Evolutionary conservation across 2,888 invertebrate genomes (phyloP), one percentile per base, ranked within the genome.

Genomic region (Clostera curtula): DNA sequence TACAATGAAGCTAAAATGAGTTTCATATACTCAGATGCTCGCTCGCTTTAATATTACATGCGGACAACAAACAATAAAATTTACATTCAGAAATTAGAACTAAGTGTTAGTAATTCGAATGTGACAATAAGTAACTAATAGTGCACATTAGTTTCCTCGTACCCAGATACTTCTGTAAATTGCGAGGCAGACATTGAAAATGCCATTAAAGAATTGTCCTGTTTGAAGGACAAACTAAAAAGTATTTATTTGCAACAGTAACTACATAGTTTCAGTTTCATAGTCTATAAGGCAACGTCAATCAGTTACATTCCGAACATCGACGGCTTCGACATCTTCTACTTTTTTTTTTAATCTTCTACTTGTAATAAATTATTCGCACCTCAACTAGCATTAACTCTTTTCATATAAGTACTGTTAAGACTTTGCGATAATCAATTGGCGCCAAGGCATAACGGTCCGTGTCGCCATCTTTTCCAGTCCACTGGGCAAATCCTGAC

Each of bases 401-500:
- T n/a, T n/a, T n/a, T n/a, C n/a, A n/a, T 49, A 52, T 57, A 52
- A 58, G 56, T 36, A 53, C 60, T 57, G 63, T 63, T 64, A 51
- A 40, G 49, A 49, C 51, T 39, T 28, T 21, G 35, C 39, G 36
- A 25, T 25, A 40, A 36, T 35, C 34, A 31, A 36, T 31, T 34
- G 54, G 63, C 61, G 66, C 65, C 65, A 53, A 49, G 21, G 47
- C 20, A 41, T 67, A 67, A 65, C 67, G 67, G 66, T 45, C 40
- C 45, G 31, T 22, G 47, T 17, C 43, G 24, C 31, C 44, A 42
- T 50, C 52, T 50, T 57, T 43, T 49, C 52, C 44, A 44, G 49
- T 23, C 24, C 39, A 41, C 24, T 26, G 19, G 36, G 24, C 13
- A 44, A 43, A 52, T 51, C n/a, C n/a, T n/a, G n/a, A n/a, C n/a